Evolutionary conservation across 2,797 vertebrate genomes (phyloP).

Genomic region (Columba guinea): DNA sequence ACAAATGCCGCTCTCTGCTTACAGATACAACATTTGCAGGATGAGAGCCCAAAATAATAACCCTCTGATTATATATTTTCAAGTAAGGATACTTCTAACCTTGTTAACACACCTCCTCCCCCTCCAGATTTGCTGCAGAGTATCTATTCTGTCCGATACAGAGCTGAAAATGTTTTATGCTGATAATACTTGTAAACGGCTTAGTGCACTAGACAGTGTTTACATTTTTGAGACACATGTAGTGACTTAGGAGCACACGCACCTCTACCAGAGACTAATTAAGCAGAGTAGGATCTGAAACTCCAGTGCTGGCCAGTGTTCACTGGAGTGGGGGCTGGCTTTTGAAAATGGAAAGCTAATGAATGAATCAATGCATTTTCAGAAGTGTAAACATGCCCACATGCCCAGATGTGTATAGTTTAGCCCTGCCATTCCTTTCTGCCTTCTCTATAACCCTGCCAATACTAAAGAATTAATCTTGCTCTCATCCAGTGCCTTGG

Average conservation of each 20-base stretch:
- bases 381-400: neutral
- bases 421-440: neutral
- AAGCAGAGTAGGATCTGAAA: neutral
- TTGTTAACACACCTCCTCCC: neutral
- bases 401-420: neutral
- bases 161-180: neutral
- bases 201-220: neutral
- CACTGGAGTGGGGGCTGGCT: neutral
- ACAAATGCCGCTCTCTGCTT: neutral
- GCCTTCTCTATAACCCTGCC: neutral
- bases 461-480: neutral
- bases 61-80: neutral
- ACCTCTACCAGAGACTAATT: neutral
- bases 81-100: neutral
- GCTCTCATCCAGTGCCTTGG: neutral
- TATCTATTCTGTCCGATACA: neutral
- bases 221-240: accelerated
- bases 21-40: neutral
- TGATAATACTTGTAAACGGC: neutral
- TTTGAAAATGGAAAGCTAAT: neutral
- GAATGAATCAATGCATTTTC: neutral
- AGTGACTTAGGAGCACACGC: neutral
- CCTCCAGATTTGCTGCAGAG: neutral
- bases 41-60: neutral
- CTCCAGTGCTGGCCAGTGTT: neutral